Evolutionary conservation across 2,113 vertebrate genomes (phyloP).

Genomic region (Potamarius usumacintae): DNA sequence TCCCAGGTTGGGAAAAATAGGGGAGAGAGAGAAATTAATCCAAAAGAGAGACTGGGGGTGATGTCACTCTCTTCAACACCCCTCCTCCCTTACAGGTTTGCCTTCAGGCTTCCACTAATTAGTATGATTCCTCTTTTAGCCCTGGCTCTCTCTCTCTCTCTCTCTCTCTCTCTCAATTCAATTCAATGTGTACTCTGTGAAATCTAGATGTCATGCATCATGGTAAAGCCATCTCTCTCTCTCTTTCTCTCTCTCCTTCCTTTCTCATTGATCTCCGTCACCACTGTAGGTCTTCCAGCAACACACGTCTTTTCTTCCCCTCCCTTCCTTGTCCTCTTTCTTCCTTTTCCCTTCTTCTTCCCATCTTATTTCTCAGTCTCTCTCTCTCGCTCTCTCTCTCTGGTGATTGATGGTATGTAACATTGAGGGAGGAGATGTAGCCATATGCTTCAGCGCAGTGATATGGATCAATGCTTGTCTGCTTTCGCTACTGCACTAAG

Average conservation of each 20-base stretch:
- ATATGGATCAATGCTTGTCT: slow-evolving; percentile 42
- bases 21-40: slow-evolving; percentile 57
- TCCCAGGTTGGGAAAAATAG: slow-evolving; percentile 54
- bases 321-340: neutral
- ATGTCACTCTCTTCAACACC: slow-evolving; percentile 72
- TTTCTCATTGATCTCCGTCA: slow-evolving; percentile 16
- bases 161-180: neutral
- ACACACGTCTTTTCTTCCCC: neutral
- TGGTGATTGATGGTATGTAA: slow-evolving; percentile 37
- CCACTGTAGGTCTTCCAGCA: slow-evolving; percentile 10
- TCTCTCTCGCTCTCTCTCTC: slow-evolving; percentile 9
- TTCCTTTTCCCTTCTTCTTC: neutral
- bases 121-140: slow-evolving; percentile 51
- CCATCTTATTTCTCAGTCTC: slow-evolving; percentile 41
- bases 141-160: slow-evolving; percentile 14
- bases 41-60: slow-evolving; percentile 63
- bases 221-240: neutral
- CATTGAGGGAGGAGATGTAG: slow-evolving; percentile 30
- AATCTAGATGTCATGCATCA: slow-evolving; percentile 16
- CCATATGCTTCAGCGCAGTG: slow-evolving; percentile 41
- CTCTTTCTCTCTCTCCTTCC: neutral
- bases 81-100: slow-evolving; percentile 57
- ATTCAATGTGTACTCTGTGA: slow-evolving; percentile 6
- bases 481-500: slow-evolving; percentile 9
- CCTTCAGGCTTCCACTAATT: slow-evolving; percentile 68